Base-by-base conservation (phyloP, 2,888 invertebrate species). In the Druceiella hillmani region DNA sequence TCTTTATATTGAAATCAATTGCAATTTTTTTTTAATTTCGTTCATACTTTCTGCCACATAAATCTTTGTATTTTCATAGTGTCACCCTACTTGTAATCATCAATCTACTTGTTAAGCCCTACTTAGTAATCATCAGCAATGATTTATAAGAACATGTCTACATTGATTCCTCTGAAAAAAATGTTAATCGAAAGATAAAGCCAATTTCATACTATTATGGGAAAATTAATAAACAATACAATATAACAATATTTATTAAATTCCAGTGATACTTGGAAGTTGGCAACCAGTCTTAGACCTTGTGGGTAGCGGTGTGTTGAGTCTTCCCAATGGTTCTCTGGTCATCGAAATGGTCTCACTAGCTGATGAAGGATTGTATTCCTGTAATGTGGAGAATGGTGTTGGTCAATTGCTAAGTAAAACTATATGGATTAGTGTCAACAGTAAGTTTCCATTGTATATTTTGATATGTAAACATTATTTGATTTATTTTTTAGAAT, bases 351-450 rank as follows among this genome's bases (percentile, higher is more conserved):
- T 68, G 5, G 71, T 71, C 0, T 66, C 71, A 0, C 50, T 69
- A 0, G 57, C 64, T 5, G 71, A 71, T 46, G 71, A 71, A 41
- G 72, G 71, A 2, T 58, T 67, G 52, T 72, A 72, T 40, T 63
- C 71, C 0, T 72, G 72, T 43, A 66, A 68, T 33, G 71, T 71
- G 0, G 70, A 71, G 27, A 72, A 71, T 6, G 71, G 72, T 0
- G 66, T 71, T 0, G 71, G 71, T 0, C 66, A 67, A 10, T 58
- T 69, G 0, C 47, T 71, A 9, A 67, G 64, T 37, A 68, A 66
- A 43, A 70, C 68, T 49, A 40, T 72, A 2, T 70, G 68, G 67
- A 69, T 72, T 6, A 67, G 62, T 52, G 68, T 72, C 36, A 72
- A 72, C 56, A 69, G 72, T 72, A 57, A 66, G 70, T 61, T 34